Evolutionary conservation across 2,797 vertebrate genomes (phyloP).

Genomic region (Craterocephalus amniculus): DNA sequence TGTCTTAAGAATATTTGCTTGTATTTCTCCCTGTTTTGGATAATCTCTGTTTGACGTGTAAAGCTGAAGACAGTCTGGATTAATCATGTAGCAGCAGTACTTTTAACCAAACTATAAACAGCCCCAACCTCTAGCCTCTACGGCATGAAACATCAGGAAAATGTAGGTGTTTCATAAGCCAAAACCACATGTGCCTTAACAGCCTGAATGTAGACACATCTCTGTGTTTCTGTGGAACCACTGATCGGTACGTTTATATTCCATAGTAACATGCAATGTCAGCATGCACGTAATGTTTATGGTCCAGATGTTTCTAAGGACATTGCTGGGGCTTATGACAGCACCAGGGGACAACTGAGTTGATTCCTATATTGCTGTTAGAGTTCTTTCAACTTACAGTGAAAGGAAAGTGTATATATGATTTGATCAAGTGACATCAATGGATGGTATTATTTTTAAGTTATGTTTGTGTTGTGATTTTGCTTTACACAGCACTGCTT

Average conservation of each 20-base stretch:
- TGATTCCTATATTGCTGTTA: constrained; percentile 34
- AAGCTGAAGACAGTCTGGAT: constrained; percentile 11
- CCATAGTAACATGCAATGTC: constrained; percentile 37
- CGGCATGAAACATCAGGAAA: constrained; percentile 30
- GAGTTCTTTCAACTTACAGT: constrained; percentile 24
- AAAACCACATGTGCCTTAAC: constrained; percentile 66
- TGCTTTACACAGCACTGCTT: constrained; percentile 56
- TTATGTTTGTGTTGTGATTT: constrained; percentile 70
- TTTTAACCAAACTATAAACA: constrained; percentile 23
- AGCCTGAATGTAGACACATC: constrained; percentile 25
- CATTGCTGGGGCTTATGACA: constrained; percentile 15
- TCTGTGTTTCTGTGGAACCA: constrained; percentile 48
- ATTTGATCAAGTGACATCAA: constrained; percentile 42
- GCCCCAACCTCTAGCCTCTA: neutral
- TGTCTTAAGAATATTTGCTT: constrained; percentile 52
- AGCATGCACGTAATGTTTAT: constrained; percentile 19
- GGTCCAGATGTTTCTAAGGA: constrained; percentile 44
- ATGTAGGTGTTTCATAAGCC: constrained; percentile 41
- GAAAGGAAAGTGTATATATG: constrained; percentile 51
- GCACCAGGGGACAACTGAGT: constrained; percentile 49
- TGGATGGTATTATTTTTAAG: constrained; percentile 62
- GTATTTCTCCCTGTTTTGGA: constrained; percentile 8
- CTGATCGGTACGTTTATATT: constrained; percentile 66
- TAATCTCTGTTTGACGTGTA: constrained; percentile 19
- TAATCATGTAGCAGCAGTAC: neutral